Percentiles rank a stretch among this genome's conserved stretches.
Evolutionary conservation across 1,140 invertebrate species (phyloP).

Genomic region (Liolophura sinensis): DNA sequence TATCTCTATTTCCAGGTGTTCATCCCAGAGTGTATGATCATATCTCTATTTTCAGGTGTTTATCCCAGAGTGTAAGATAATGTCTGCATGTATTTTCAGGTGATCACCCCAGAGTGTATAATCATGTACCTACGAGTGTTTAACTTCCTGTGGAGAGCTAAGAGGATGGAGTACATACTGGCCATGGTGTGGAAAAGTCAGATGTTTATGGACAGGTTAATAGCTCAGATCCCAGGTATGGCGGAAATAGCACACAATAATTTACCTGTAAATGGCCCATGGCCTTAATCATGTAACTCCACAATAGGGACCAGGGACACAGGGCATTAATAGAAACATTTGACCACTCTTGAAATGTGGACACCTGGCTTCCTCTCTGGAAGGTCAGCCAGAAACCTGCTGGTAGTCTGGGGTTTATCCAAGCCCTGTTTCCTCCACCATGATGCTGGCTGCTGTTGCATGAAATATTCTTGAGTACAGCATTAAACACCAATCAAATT

Average conservation of each 20-base stretch:
- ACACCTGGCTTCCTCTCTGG: no score
- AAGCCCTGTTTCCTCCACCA: no score
- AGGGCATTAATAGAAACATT: background rate
- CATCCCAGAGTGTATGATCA: slow-evolving; percentile 77
- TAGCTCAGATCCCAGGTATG: slow-evolving; percentile 45
- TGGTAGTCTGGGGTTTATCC: no score
- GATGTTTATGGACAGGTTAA: slow-evolving; percentile 64
- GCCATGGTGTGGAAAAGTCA: slow-evolving; percentile 87
- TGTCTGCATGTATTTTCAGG: slow-evolving; percentile 59
- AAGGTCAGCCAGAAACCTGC: no score
- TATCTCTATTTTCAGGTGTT: background rate
- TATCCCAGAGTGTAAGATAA: background rate
- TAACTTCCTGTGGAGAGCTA: slow-evolving; percentile 90
- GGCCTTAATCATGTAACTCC: no score
- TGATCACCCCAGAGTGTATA: slow-evolving; percentile 83
- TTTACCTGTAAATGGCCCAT: no score
- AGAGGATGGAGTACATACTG: slow-evolving; percentile 90
- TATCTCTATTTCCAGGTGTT: slow-evolving; percentile 75
- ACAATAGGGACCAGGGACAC: no score
- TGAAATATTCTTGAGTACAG: no score
- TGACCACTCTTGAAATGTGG: no score
- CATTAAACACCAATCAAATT: no score
- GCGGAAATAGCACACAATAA: background rate
- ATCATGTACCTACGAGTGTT: slow-evolving; percentile 84
- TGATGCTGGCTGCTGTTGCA: no score